These are phyloP conservation scores for Cosmorhoe ocellata DNA, from an alignment of 2,888 invertebrate genomes.

Conservation along the genomic window DNA sequence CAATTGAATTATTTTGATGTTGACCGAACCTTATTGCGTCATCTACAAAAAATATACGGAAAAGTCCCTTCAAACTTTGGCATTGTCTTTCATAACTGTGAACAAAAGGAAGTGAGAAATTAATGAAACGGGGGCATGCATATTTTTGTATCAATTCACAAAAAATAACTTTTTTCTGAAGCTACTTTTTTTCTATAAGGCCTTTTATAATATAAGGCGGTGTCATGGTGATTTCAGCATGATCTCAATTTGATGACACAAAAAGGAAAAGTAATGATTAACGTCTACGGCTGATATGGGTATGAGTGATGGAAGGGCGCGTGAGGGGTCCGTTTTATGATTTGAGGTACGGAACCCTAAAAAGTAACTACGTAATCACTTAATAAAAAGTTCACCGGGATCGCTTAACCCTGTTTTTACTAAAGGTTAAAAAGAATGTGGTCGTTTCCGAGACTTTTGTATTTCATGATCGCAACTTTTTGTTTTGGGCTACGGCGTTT, in stretches of 20 bases:
- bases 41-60: too few species aligned
- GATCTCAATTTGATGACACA: constrained; percentile 5
- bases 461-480: not conserved
- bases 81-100: too few species aligned
- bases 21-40: too few species aligned
- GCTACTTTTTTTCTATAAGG: not conserved
- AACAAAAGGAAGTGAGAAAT: too few species aligned
- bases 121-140: too few species aligned
- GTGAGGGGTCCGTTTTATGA: constrained; percentile 8
- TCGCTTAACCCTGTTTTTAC: constrained; percentile 3
- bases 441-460: constrained; percentile 2
- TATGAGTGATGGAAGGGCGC: constrained; percentile 12
- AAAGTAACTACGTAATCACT: constrained; percentile 17
- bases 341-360: constrained; percentile 13
- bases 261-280: constrained; percentile 11
- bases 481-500: not conserved
- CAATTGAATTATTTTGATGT: too few species aligned
- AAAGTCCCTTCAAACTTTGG: too few species aligned
- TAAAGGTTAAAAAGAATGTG: constrained; percentile 1
- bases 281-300: constrained; percentile 5
- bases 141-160: too few species aligned
- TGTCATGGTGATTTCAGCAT: constrained; percentile 10
- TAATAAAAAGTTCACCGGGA: constrained; percentile 14
- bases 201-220: not conserved
- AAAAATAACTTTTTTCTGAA: too few species aligned